A percentile compares a stretch with the other conserved stretches of the same genome.
Evolutionary conservation across 2,797 vertebrate species (phyloP).

Genomic region (Darevskia nairensis): DNA sequence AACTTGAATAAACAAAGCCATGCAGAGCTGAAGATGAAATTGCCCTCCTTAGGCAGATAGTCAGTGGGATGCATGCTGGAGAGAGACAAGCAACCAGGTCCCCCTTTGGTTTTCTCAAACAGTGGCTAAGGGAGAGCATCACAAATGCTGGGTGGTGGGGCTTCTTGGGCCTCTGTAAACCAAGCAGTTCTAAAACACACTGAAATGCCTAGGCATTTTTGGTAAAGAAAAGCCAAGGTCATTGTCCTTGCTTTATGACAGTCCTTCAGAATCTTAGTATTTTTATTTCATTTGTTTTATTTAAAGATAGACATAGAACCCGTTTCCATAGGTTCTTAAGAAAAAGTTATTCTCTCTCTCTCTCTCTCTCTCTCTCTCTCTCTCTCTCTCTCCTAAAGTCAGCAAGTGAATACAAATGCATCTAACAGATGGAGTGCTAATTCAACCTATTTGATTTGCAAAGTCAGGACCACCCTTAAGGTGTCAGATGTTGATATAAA

Average conservation of each 20-base stretch:
- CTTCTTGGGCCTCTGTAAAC: not conserved
- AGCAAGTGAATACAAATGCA: not conserved
- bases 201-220: not conserved
- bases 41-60: no score
- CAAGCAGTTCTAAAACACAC: not conserved
- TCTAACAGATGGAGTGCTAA: constrained; percentile 13
- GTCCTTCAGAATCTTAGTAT: not conserved
- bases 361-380: not conserved
- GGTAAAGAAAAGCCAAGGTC: not conserved
- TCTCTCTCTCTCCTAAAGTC: not conserved
- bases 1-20: no score
- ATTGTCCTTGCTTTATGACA: not conserved
- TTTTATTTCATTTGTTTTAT: not conserved
- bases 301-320: not conserved
- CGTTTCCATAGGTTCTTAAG: no score
- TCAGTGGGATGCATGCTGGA: no score
- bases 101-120: no score
- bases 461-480: constrained; percentile 16
- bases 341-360: no score
- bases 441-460: constrained; percentile 21
- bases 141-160: no score
- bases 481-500: not conserved
- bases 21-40: no score
- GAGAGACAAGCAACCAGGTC: no score
- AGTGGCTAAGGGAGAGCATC: no score